A percentile compares a stretch with the other conserved stretches of the same genome.
Evolutionary conservation across 2,113 vertebrate species (phyloP).

Genomic region (Sardina pilchardus): DNA sequence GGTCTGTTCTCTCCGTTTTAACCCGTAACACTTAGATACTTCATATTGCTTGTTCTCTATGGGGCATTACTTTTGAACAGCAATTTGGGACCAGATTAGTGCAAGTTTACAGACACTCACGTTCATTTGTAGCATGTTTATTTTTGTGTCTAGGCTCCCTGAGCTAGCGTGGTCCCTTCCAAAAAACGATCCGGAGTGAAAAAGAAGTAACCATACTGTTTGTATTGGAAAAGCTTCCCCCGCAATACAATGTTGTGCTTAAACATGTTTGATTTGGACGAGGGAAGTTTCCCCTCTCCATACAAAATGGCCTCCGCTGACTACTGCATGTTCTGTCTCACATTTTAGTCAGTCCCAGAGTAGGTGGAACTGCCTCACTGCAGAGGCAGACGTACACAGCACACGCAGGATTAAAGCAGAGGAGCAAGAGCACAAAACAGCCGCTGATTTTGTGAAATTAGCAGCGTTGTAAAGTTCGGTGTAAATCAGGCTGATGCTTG

Average conservation of each 20-base stretch:
- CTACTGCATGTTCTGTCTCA: slow-evolving; percentile 27
- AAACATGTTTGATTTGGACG: slow-evolving; percentile 52
- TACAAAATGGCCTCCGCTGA: slow-evolving; percentile 36
- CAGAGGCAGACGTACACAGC: not conserved
- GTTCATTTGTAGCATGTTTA: slow-evolving; percentile 7
- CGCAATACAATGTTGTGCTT: slow-evolving; percentile 36
- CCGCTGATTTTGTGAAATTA: not conserved
- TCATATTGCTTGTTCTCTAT: not conserved
- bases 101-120: slow-evolving; percentile 9
- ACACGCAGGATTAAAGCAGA: not conserved
- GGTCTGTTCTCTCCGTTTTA: not conserved
- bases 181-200: slow-evolving; percentile 22
- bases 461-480: not conserved
- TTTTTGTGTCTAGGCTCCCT: slow-evolving; percentile 6
- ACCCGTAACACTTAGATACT: not conserved
- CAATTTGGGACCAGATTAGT: slow-evolving; percentile 8
- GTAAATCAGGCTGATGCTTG: not conserved
- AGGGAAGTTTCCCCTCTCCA: slow-evolving; percentile 29
- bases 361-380: slow-evolving; percentile 11
- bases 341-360: slow-evolving; percentile 12
- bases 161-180: slow-evolving; percentile 14
- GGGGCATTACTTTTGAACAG: not conserved
- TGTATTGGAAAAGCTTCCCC: slow-evolving; percentile 36
- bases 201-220: slow-evolving; percentile 42
- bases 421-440: not conserved